Evolutionary conservation across 2,797 vertebrate species (phyloP).

Genomic region (Sardinella longiceps): DNA sequence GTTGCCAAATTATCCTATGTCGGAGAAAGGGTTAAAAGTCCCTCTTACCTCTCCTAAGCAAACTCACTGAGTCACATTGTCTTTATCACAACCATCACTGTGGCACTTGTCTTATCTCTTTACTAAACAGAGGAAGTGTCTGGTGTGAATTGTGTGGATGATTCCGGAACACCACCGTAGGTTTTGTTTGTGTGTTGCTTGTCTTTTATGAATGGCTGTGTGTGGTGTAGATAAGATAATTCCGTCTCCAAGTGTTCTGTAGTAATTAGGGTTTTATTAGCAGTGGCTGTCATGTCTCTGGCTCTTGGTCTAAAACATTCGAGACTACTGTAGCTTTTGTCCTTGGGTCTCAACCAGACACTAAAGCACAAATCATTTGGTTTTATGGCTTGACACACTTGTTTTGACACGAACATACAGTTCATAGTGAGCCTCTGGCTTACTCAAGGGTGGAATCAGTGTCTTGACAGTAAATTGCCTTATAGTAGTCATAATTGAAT

Average conservation of each 20-base stretch:
- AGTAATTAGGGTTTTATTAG: neutral
- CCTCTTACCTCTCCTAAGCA: neutral
- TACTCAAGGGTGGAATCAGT: neutral
- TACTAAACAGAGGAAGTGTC: no score
- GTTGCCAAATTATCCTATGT: neutral
- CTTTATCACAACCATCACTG: neutral
- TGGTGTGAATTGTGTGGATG: no score
- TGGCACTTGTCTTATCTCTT: no score
- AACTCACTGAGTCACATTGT: neutral
- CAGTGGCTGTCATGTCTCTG: neutral
- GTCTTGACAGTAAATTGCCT: neutral
- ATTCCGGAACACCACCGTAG: no score
- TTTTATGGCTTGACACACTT: neutral
- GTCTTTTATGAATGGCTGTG: neutral
- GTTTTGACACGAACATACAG: neutral
- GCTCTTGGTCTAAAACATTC: no score
- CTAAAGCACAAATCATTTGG: neutral
- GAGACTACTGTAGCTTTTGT: no score
- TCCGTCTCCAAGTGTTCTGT: neutral
- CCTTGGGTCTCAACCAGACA: neutral
- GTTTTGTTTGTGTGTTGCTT: no score
- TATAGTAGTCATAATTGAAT: neutral
- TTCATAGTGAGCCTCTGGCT: neutral
- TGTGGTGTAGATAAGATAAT: neutral
- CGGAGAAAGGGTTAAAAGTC: neutral